Evolutionary conservation across 1,140 invertebrate genomes (phyloP), one percentile per base, ranked within the genome.

Genomic region (Penaeus indicus): DNA sequence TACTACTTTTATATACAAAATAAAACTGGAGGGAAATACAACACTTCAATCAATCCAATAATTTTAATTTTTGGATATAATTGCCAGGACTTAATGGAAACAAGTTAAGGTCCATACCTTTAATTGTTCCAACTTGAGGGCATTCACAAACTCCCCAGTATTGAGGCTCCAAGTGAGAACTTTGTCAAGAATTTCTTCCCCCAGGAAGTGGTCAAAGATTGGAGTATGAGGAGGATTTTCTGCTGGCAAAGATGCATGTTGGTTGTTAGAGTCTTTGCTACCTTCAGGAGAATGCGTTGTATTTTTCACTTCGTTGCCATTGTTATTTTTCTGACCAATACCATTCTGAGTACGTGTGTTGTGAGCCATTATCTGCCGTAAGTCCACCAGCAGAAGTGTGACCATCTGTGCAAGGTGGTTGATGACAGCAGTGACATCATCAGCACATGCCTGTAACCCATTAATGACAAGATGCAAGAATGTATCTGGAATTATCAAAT

Each of bases 391-490:
- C 21, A 99, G 93, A n/a, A 99, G 93, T 0, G 96, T 97, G 8
- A 96, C 95, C 95, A 99, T 96, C 92, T 98, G 97, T 92, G 98
- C 97, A 92, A 99, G 93, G 92, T 99, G 97, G 93, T 97, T 98
- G 5, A 98, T 96, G 61, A 99, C 97, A 27, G 96, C 96, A 32
- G 97, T 94, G 1, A 98, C 96, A 93, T 98, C 97, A 93, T 98
- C 96, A 89, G 96, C 95, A 88, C 93, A 92, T 32, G 93, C 92
- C 87, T 93, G 93, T n/a, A 92, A 92, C 25, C 82, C 77, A 91
- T 87, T 89, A 90, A 88, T 62, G 10, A 54, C 10, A 54, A 54
- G 10, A 54, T 54, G 16, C 10, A 13, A 16, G 54, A 54, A 54
- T 11, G 54, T 0, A 54, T 54, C 54, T 54, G 11, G 16, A 54